These are phyloP conservation scores for Drosophila mettleri DNA, from an alignment of 2,888 invertebrate genomes.

Conservation along the genomic window DNA sequence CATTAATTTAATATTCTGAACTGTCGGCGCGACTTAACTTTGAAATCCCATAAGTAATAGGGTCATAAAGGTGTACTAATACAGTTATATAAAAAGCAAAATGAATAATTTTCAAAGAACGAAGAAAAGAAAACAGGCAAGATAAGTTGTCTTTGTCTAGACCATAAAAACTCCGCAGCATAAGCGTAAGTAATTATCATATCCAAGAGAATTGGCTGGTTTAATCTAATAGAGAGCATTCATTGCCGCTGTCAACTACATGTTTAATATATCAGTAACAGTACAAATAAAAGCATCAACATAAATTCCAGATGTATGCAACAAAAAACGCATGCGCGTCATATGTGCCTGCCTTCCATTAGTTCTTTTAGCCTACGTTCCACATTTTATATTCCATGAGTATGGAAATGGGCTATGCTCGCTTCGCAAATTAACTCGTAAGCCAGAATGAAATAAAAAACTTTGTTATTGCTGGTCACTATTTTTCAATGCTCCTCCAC, in stretches of 20 bases:
- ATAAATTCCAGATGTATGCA: slow-evolving; percentile 28
- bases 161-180: slow-evolving; percentile 2
- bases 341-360: slow-evolving; percentile 50
- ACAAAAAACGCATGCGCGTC: slow-evolving; percentile 53
- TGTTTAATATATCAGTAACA: slow-evolving; percentile 4
- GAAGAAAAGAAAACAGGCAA: not conserved
- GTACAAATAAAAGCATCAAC: slow-evolving; percentile 21
- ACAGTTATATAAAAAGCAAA: slow-evolving; percentile 1
- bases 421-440: not conserved
- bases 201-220: not conserved
- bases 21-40: not conserved
- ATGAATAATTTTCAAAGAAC: not conserved
- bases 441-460: not conserved
- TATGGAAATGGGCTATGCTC: not conserved
- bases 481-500: not conserved
- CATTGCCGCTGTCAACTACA: not conserved
- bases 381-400: slow-evolving; percentile 11
- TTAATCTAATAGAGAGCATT: slow-evolving; percentile 3
- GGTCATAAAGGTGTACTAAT: not conserved
- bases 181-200: not conserved
- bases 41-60: not conserved
- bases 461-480: not conserved
- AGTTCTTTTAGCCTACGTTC: slow-evolving; percentile 26
- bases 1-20: not conserved
- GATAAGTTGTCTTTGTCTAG: slow-evolving; percentile 1